Conservation (phyloP, 2,113 vertebrate species). For the Isichthys henryi region DNA sequence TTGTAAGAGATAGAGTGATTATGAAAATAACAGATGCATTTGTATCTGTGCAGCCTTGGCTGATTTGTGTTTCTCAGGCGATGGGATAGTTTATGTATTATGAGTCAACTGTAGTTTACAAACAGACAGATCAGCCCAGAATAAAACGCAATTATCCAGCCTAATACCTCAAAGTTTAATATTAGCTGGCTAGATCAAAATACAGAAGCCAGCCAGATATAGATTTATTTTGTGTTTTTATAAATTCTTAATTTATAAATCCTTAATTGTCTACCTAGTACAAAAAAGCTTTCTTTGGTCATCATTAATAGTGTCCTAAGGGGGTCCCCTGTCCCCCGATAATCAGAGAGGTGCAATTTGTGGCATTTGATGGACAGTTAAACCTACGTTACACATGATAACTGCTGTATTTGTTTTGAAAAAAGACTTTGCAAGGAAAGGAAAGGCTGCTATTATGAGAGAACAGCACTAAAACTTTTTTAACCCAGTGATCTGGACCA, state of each 20-base stretch:
- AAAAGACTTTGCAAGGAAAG: not conserved
- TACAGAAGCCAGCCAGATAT: not conserved
- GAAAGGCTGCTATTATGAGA: not conserved
- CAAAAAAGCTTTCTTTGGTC: not conserved
- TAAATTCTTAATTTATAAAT: not conserved
- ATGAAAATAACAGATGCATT: not conserved
- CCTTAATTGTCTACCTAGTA: not conserved
- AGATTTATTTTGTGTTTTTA: not conserved
- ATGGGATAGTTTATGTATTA: conserved; percentile 1
- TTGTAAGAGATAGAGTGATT: not conserved
- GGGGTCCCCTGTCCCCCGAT: not conserved
- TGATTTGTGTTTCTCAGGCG: not conserved
- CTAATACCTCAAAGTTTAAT: not conserved
- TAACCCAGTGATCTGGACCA: conserved; percentile 2
- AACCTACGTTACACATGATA: conserved; percentile 25
- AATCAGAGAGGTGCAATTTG: conserved; percentile 3
- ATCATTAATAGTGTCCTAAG: not conserved
- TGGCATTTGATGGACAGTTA: conserved; percentile 39
- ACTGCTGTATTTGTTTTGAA: conserved; percentile 33
- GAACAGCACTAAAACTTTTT: not conserved
- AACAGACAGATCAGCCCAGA: not conserved
- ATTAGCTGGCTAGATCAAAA: not conserved
- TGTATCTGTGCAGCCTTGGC: not conserved
- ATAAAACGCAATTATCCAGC: not conserved
- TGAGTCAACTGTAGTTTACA: not conserved